Conservation (phyloP, 2,888 invertebrate genomes). For the Leucania comma region DNA sequence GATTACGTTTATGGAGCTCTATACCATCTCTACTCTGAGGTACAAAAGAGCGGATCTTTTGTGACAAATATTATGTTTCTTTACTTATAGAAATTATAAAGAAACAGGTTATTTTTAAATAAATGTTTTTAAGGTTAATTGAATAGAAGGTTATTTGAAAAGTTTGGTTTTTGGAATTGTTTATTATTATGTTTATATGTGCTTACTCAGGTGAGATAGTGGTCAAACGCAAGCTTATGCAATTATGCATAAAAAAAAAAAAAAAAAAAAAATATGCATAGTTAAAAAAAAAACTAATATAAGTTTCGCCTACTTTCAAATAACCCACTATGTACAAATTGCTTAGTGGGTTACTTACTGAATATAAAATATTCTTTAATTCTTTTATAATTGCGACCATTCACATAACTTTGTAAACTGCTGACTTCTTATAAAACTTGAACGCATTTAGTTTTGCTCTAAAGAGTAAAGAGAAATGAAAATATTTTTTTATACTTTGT, state of each 20-base stretch:
- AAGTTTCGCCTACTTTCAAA: too few species aligned
- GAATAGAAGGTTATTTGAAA: neutral
- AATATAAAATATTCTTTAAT: conserved; percentile 19
- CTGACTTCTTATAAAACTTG: conserved; percentile 24
- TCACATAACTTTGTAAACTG: conserved; percentile 17
- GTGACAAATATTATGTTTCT: neutral
- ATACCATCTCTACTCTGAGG: too few species aligned
- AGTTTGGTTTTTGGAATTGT: neutral
- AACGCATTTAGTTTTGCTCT: conserved; percentile 26
- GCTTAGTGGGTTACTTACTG: too few species aligned
- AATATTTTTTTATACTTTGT: conserved; percentile 5
- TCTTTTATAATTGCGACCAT: conserved; percentile 7
- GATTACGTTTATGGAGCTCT: too few species aligned
- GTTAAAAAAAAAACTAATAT: too few species aligned
- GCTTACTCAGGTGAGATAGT: too few species aligned
- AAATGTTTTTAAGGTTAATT: neutral
- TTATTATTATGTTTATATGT: too few species aligned
- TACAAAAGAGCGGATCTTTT: neutral
- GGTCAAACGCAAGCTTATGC: too few species aligned
- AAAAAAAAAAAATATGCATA: too few species aligned
- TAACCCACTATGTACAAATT: too few species aligned
- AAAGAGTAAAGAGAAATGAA: conserved; percentile 18
- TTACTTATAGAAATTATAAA: neutral
- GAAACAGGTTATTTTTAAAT: neutral
- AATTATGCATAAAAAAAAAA: too few species aligned